Conservation (phyloP, 1,140 invertebrate species). For the Drosophila funebris region DNA sequence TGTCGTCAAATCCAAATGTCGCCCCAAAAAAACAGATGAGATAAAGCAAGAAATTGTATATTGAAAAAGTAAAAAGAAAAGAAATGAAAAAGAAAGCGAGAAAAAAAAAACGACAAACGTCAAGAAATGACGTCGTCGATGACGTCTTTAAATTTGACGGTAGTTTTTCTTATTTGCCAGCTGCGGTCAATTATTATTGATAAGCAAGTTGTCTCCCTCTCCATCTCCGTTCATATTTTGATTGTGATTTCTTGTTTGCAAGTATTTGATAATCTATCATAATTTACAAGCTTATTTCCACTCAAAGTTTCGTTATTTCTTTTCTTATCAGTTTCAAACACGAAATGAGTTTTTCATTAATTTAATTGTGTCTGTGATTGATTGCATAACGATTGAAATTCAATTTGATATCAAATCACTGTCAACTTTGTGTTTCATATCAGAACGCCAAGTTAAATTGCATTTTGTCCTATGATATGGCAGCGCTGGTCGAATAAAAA, state of each 20-base stretch:
- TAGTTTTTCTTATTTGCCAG: background rate
- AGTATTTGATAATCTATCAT: constrained; percentile 27
- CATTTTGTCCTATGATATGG: background rate
- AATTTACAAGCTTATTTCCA: constrained; percentile 36
- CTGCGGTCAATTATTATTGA: constrained; percentile 13
- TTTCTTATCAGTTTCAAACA: constrained; percentile 36
- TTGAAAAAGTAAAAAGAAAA: too few relatives aligned
- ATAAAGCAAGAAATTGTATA: background rate
- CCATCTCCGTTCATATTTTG: background rate
- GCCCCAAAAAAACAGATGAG: background rate
- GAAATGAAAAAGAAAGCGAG: too few relatives aligned
- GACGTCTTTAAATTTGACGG: constrained; percentile 8
- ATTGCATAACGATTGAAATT: constrained; percentile 40
- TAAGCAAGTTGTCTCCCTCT: background rate
- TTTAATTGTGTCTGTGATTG: constrained; percentile 34
- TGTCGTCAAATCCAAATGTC: constrained; percentile 1
- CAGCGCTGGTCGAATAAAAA: background rate
- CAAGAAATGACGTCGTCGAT: background rate
- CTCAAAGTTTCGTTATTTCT: background rate
- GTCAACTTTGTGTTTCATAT: background rate
- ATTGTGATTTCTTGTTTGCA: background rate
- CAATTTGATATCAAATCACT: constrained; percentile 5
- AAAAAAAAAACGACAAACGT: background rate
- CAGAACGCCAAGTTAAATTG: background rate
- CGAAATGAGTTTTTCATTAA: constrained; percentile 43